Base-by-base conservation (phyloP, 2,113 vertebrate species). In the Phrynosoma blainvillii region DNA sequence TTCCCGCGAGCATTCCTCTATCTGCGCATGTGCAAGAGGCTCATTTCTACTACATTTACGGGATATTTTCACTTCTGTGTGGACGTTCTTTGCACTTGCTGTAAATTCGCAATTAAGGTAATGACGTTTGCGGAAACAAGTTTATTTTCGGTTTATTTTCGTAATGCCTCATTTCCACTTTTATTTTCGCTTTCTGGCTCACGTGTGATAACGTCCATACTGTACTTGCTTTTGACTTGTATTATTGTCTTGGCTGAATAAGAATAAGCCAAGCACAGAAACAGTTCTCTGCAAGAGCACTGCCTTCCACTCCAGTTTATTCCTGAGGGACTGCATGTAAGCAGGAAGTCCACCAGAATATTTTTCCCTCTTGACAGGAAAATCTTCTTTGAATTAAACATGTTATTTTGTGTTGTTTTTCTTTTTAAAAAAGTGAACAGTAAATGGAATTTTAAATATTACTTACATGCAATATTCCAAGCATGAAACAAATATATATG, bases 381-480 rank as follows among this genome's bases (percentile, higher is more conserved):
- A 71, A 30, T 11, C 2, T 30, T 11, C 23, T 27, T 71, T 71
- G 18, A 71, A n/a, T 2, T 30, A 23, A 21, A 66, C 16, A 66
- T 66, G 6, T 66, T 23, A 66, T 66, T 66, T 66, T 66, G 5
- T 13, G 32, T 1, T 75, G 4, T 36, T 4, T 13, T 23, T 12
- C 40, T 47, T 42, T 77, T n/a, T n/a, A n/a, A n/a, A n/a, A 23
- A 25, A 25, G 23, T 27, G 23, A 84, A 32, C 16, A 47, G 27
- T 52, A 83, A 74, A 59, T 56, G 10, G 52, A 32, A 7, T 82
- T 66, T 82, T 66, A 82, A 42, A 90, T 52, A 91, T 88, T 85
- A 92, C 79, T 84, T 84, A 93, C 96, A 96, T 97, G 96, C 95
- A 94, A 85, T 93, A 93, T 95, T 94, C 89, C 92, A 96, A 96